A percentile compares a stretch with the other conserved stretches of the same genome.
Conservation (phyloP, 2,113 vertebrate species). For the Caranx ignobilis region DNA sequence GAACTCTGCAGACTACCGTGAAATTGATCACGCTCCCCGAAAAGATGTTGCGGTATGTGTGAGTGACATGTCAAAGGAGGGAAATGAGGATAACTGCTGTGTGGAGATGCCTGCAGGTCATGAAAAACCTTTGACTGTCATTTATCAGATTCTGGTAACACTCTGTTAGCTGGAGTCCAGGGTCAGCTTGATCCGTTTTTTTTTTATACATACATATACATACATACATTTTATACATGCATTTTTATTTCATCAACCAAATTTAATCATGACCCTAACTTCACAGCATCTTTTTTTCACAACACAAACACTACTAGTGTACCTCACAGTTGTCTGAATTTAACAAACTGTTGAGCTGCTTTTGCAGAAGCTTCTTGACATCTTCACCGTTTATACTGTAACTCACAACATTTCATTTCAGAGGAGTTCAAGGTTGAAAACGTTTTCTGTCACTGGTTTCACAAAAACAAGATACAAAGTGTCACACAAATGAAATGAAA, state of each 20-base stretch:
- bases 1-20: conserved; percentile 70
- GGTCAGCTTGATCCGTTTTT: neutral
- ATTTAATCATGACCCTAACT: neutral
- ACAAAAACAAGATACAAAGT: too few species aligned
- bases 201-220: neutral
- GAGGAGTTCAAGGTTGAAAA: too few species aligned
- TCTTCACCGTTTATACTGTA: too few species aligned
- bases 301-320: neutral
- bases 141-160: conserved; percentile 31
- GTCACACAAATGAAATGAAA: too few species aligned
- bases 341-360: neutral
- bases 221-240: too few species aligned
- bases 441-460: too few species aligned
- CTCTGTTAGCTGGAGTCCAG: neutral
- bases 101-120: conserved; percentile 43
- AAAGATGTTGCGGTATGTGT: conserved; percentile 54
- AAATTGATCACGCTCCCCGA: conserved; percentile 73
- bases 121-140: conserved; percentile 25
- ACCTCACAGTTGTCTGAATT: neutral
- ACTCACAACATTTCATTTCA: too few species aligned
- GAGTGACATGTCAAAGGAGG: conserved; percentile 51
- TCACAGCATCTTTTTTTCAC: neutral
- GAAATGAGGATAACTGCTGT: conserved; percentile 46
- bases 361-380: too few species aligned
- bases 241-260: neutral